Conservation (phyloP, 2,888 invertebrate genomes). For the Lissocephala sabroskyi region DNA sequence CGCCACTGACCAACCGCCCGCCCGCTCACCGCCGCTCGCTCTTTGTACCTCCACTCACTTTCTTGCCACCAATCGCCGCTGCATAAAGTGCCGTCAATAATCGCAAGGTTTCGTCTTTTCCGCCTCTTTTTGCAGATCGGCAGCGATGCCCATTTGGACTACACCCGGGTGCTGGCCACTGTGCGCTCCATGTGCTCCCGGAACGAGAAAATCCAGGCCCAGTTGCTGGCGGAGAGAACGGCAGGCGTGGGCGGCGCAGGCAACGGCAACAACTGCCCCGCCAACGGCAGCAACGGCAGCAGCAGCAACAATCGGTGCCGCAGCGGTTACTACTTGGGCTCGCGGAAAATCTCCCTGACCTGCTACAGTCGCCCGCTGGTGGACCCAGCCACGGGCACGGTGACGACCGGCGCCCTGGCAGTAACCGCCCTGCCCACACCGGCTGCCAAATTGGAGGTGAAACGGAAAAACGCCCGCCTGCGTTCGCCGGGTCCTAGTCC, state of each 20-base stretch:
- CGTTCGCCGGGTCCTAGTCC: conserved; percentile 80
- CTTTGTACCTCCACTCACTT: too few relatives aligned
- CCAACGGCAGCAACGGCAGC: conserved; percentile 20
- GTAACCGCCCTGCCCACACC: conserved; percentile 51
- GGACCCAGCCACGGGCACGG: conserved; percentile 70
- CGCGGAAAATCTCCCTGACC: conserved; percentile 82
- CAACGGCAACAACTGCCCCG: too few relatives aligned
- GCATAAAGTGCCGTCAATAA: too few relatives aligned
- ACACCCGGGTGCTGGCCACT: conserved; percentile 74
- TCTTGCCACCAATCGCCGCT: too few relatives aligned
- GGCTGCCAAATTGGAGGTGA: conserved; percentile 67
- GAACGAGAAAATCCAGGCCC: conserved; percentile 74
- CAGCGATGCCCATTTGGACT: conserved; percentile 70
- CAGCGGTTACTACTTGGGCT: conserved; percentile 70
- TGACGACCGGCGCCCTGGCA: conserved; percentile 32
- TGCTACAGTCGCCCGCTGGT: conserved; percentile 76
- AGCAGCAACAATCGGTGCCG: conserved; percentile 46
- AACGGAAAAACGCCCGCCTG: conserved; percentile 74
- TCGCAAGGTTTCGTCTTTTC: too few relatives aligned
- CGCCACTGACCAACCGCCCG: not conserved
- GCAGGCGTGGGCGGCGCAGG: conserved; percentile 32
- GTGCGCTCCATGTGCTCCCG: conserved; percentile 77
- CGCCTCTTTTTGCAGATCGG: conserved; percentile 50
- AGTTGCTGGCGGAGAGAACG: conserved; percentile 51
- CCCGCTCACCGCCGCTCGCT: too few relatives aligned